Evolutionary conservation across 1,140 invertebrate genomes (phyloP).

Genomic region (Amphibalanus amphitrite): DNA sequence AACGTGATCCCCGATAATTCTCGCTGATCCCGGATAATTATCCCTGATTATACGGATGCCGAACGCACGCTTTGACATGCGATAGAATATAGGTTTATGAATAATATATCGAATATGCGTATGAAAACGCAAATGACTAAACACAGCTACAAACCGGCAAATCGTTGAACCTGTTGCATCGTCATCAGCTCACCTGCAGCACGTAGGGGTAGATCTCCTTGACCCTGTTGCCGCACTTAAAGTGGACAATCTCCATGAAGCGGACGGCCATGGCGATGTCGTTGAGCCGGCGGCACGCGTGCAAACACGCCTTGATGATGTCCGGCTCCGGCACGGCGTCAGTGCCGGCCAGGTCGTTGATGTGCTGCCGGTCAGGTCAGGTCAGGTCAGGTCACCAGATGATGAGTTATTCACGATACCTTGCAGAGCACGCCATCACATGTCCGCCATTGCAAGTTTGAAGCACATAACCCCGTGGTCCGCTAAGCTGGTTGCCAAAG

Average conservation of each 20-base stretch:
- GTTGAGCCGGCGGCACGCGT: slow-evolving; percentile 80
- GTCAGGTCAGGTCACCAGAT: neutral
- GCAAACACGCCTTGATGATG: slow-evolving; percentile 76
- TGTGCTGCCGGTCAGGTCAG: slow-evolving; percentile 23
- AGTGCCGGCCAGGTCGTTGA: slow-evolving; percentile 50
- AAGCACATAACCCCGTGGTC: neutral
- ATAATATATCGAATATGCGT: too few species aligned
- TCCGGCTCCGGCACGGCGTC: slow-evolving; percentile 90
- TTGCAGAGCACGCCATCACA: slow-evolving; percentile 25
- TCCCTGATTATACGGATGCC: too few species aligned
- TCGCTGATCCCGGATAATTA: too few species aligned
- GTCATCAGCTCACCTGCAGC: slow-evolving; percentile 36
- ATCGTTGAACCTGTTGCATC: too few species aligned
- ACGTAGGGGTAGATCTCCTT: slow-evolving; percentile 80
- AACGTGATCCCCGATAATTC: too few species aligned
- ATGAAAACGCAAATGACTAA: too few species aligned
- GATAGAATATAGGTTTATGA: too few species aligned
- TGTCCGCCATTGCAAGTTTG: slow-evolving; percentile 49
- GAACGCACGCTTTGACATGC: too few species aligned
- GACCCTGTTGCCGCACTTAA: slow-evolving; percentile 65
- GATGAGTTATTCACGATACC: slow-evolving; percentile 4
- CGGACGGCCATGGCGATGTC: slow-evolving; percentile 82
- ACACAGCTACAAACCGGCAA: too few species aligned
- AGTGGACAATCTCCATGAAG: slow-evolving; percentile 78
- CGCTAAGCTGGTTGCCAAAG: neutral